Evolutionary conservation across 2,113 vertebrate species (phyloP).

Genomic region (Coturnix japonica): DNA sequence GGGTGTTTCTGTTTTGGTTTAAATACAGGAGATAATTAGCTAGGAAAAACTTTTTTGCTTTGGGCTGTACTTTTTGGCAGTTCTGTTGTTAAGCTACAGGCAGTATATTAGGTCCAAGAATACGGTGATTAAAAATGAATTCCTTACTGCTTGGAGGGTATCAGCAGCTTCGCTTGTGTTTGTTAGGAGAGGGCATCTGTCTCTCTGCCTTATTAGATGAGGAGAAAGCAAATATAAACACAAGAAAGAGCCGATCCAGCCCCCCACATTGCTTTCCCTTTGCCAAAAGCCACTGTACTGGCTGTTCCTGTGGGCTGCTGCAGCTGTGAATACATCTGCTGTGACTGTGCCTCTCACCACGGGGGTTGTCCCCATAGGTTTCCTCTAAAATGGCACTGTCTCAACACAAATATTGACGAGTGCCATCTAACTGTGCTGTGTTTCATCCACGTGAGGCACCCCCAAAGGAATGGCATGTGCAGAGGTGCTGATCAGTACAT

Average conservation of each 20-base stretch:
- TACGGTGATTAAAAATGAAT: slow-evolving; percentile 18
- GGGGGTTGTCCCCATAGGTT: neutral
- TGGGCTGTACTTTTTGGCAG: neutral
- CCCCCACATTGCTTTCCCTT: neutral
- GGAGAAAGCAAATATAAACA: slow-evolving; percentile 34
- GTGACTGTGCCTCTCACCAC: neutral
- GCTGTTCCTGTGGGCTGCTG: neutral
- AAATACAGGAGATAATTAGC: neutral
- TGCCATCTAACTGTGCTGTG: neutral
- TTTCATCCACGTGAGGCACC: neutral
- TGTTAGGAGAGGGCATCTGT: slow-evolving; percentile 32
- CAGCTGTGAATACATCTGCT: slow-evolving; percentile 59
- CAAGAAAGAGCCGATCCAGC: neutral
- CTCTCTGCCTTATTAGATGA: neutral
- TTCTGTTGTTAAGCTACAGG: neutral
- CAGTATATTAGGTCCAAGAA: neutral
- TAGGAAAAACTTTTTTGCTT: neutral
- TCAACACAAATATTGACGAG: neutral
- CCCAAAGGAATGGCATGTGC: fast-evolving
- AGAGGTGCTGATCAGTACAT: neutral
- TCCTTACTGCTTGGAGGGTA: neutral
- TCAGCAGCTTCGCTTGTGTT: neutral
- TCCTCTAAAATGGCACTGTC: neutral
- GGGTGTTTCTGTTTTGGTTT: neutral
- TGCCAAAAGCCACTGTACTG: slow-evolving; percentile 38